These are phyloP conservation scores for Steinernema carpocapsae DNA, from an alignment of 2,888 invertebrate species.

Conservation along the genomic window DNA sequence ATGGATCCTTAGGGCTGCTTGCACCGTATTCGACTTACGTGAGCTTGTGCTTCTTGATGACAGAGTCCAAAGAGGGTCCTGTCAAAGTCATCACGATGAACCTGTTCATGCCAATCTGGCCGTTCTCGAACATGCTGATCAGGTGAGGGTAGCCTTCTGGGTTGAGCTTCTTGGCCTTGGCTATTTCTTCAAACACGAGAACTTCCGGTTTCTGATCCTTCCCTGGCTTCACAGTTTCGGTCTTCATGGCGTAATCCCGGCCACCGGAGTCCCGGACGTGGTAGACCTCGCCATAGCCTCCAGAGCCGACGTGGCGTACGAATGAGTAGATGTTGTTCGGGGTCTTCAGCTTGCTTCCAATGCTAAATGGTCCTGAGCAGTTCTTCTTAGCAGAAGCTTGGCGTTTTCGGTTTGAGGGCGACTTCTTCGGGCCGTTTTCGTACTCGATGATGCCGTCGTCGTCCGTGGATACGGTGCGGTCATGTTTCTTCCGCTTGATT, in stretches of 20 bases:
- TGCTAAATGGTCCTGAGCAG: neutral
- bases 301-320: constrained; percentile 4
- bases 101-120: neutral
- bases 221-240: neutral
- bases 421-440: neutral
- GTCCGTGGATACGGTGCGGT: neutral
- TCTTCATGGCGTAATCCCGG: constrained; percentile 9
- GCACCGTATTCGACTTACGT: no score
- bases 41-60: neutral
- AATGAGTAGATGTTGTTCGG: neutral
- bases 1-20: no score
- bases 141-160: neutral
- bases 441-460: constrained; percentile 8
- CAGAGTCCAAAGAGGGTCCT: neutral
- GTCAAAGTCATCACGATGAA: constrained; percentile 4
- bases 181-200: neutral
- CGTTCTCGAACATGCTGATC: constrained; percentile 22
- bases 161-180: neutral
- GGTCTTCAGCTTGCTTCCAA: neutral
- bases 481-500: neutral
- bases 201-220: neutral
- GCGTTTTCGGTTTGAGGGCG: neutral
- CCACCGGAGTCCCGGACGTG: neutral
- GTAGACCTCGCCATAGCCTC: constrained; percentile 4
- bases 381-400: neutral